These are phyloP conservation scores for Sesamia inferens DNA, from an alignment of 2,888 invertebrate genomes.

Conservation along the genomic window DNA sequence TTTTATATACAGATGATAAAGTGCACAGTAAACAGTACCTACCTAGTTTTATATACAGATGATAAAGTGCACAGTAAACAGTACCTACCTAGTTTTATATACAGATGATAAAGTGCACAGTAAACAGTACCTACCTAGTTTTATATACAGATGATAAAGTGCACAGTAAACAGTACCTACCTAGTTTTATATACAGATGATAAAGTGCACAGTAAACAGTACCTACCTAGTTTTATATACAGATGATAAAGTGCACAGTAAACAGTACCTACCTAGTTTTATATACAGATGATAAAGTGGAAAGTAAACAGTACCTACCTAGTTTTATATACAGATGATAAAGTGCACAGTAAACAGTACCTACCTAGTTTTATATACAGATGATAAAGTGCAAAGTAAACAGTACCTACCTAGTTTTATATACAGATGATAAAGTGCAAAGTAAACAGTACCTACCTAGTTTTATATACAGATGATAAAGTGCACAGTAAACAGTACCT, in stretches of 20 bases:
- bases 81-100: too few relatives aligned
- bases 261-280: neutral
- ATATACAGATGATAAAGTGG: too few relatives aligned
- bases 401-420: neutral
- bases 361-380: too few relatives aligned
- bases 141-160: too few relatives aligned
- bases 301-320: neutral
- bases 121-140: neutral
- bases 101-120: neutral
- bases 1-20: too few relatives aligned
- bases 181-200: too few relatives aligned
- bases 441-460: neutral
- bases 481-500: neutral
- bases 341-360: neutral
- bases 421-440: neutral
- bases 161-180: neutral
- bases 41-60: too few relatives aligned
- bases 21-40: neutral
- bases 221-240: too few relatives aligned
- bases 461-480: too few relatives aligned
- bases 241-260: neutral
- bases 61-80: neutral
- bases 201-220: neutral
- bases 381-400: neutral
- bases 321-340: too few relatives aligned